Evolutionary conservation across 2,888 invertebrate species (phyloP).

Genomic region (Cancer borealis): DNA sequence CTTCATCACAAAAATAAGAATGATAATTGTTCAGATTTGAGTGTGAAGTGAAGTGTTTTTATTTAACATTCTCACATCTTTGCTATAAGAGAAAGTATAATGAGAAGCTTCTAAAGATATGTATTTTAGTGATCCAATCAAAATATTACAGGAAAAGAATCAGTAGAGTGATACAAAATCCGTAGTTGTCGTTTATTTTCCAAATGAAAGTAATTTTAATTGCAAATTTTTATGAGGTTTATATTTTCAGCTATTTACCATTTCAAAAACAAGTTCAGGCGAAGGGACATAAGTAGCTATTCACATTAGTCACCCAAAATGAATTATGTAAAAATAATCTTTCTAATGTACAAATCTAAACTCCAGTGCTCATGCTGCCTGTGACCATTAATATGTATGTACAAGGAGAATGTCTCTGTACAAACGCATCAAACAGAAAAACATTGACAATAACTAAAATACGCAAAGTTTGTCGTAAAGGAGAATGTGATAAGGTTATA

Average conservation of each 20-base stretch:
- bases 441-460: not conserved
- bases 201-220: not conserved
- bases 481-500: not conserved
- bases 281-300: not conserved
- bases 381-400: slow-evolving; percentile 13
- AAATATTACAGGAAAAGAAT: not conserved
- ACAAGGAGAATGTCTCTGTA: not conserved
- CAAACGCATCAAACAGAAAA: slow-evolving; percentile 13
- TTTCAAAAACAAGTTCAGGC: not conserved
- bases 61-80: not conserved
- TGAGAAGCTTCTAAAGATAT: not conserved
- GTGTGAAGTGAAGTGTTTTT: not conserved
- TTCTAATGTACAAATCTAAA: not conserved
- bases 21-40: not conserved
- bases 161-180: not conserved
- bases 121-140: not conserved
- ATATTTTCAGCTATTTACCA: not conserved
- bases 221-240: not conserved
- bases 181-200: not conserved
- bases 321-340: not conserved
- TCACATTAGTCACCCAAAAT: not conserved
- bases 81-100: not conserved
- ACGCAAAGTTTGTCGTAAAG: not conserved
- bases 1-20: not conserved
- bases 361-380: not conserved